These are phyloP conservation scores for Aphelinus atriplicis DNA, from an alignment of 1,140 invertebrate species.

Conservation along the genomic window DNA sequence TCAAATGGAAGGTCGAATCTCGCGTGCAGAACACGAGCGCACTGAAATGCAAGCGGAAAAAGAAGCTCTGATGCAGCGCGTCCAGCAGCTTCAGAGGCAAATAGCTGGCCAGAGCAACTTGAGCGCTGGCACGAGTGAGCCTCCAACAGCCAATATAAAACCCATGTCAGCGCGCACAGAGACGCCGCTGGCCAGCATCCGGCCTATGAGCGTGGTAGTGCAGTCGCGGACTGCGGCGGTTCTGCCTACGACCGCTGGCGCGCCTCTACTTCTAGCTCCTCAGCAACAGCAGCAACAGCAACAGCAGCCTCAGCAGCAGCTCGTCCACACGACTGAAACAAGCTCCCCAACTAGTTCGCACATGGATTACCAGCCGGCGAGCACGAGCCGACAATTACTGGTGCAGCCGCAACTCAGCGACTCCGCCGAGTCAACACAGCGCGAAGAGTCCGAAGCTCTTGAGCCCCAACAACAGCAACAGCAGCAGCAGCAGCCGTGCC, in stretches of 20 bases:
- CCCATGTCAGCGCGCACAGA: conserved; percentile 87
- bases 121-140: conserved; percentile 72
- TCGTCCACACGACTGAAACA: conserved; percentile 67
- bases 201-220: conserved; percentile 86
- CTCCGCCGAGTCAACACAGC: conserved; percentile 61
- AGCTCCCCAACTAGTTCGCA: conserved; percentile 68
- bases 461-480: conserved; percentile 54
- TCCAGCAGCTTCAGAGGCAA: conserved; percentile 82
- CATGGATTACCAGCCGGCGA: conserved; percentile 63
- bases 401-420: conserved; percentile 62
- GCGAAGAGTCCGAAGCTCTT: conserved; percentile 64
- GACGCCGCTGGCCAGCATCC: conserved; percentile 88
- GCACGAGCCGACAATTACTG: conserved; percentile 59
- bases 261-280: conserved; percentile 71
- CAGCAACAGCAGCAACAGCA: conserved; percentile 67
- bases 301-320: conserved; percentile 62
- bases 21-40: conserved; percentile 80
- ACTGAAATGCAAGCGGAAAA: conserved; percentile 74
- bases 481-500: conserved; percentile 60
- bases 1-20: conserved; percentile 78
- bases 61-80: conserved; percentile 77
- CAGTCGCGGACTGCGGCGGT: conserved; percentile 80
- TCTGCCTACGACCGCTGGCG: conserved; percentile 74
- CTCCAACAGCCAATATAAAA: conserved; percentile 92
- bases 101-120: conserved; percentile 75